Conservation (phyloP, 1,140 invertebrate species). For the Teleopsis dalmanni region DNA sequence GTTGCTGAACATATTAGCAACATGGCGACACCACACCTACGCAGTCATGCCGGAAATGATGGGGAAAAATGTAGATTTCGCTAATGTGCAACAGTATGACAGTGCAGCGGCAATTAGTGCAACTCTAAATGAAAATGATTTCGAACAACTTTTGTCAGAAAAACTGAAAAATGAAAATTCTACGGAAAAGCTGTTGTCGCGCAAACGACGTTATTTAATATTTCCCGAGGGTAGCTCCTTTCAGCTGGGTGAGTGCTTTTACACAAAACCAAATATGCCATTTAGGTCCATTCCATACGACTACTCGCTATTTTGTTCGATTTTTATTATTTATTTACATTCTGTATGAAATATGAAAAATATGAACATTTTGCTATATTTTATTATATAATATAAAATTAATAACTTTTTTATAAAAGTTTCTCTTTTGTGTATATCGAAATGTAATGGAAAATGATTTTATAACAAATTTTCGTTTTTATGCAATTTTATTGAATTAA, state of each 20-base stretch:
- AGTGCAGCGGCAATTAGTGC: not conserved
- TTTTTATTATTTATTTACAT: no score
- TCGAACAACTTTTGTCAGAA: not conserved
- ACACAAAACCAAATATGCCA: no score
- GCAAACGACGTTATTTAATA: conserved; percentile 63
- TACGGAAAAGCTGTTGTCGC: conserved; percentile 13
- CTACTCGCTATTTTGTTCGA: no score
- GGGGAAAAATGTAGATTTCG: conserved; percentile 29
- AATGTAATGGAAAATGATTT: no score
- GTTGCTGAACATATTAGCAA: conserved; percentile 1
- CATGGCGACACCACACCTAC: conserved; percentile 12
- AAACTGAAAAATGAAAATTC: not conserved
- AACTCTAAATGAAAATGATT: not conserved
- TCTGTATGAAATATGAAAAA: no score
- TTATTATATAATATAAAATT: no score
- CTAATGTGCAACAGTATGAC: conserved; percentile 5
- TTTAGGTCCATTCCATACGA: no score
- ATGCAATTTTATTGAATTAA: no score
- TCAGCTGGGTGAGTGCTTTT: conserved; percentile 58
- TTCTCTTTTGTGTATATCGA: no score
- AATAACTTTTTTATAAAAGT: no score
- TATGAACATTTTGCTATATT: no score
- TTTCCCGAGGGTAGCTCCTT: conserved; percentile 73
- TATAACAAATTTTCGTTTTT: no score
- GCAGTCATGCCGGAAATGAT: conserved; percentile 26